Conservation (phyloP, 2,888 invertebrate species). For the Zele albiditarsus region DNA sequence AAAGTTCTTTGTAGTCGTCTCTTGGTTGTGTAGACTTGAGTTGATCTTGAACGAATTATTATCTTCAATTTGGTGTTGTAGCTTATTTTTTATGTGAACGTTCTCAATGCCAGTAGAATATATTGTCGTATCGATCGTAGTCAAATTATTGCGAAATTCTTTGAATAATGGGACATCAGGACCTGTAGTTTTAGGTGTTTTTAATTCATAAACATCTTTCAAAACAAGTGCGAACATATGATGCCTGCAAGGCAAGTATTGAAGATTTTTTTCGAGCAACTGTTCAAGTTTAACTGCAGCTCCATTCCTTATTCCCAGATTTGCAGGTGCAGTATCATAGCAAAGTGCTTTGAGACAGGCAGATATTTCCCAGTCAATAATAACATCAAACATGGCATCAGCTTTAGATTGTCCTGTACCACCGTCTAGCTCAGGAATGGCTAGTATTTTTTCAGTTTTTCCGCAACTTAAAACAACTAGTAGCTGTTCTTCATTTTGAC, state of each 20-base stretch:
- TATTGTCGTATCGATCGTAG: conserved; percentile 16
- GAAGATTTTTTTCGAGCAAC: conserved; percentile 36
- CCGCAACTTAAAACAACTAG: conserved; percentile 40
- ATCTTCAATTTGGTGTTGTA: conserved; percentile 35
- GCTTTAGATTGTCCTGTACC: conserved; percentile 41
- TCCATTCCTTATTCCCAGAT: conserved; percentile 38
- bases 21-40: conserved; percentile 35
- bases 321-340: conserved; percentile 44
- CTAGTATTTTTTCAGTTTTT: conserved; percentile 40
- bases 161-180: conserved; percentile 33
- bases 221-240: conserved; percentile 42
- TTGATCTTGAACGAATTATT: conserved; percentile 35
- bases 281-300: conserved; percentile 38
- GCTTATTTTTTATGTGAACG: conserved; percentile 15
- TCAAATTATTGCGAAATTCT: conserved; percentile 1
- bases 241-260: conserved; percentile 40
- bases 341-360: conserved; percentile 36
- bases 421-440: conserved; percentile 38
- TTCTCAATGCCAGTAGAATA: conserved; percentile 29
- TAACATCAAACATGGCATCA: conserved; percentile 39
- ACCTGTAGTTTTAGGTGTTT: conserved; percentile 27
- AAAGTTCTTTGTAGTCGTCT: conserved; percentile 50
- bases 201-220: conserved; percentile 28
- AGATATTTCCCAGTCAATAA: conserved; percentile 42
- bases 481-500: conserved; percentile 36